phyloP scores from a whole-genome alignment of 2,888 invertebrate genomes.

The Reticulitermes lucifugus region DNA sequence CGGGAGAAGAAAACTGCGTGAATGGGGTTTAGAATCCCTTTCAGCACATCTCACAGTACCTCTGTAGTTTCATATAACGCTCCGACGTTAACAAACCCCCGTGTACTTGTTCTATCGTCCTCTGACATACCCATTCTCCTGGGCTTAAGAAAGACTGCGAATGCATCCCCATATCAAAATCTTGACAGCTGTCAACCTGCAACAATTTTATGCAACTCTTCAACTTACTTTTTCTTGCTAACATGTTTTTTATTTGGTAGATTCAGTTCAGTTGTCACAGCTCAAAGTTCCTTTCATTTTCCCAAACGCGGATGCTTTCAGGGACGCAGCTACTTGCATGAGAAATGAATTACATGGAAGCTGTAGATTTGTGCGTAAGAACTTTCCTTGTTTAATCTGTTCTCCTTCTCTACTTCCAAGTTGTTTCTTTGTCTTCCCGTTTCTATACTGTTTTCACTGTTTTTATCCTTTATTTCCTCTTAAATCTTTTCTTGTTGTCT shows the following conservation, averaged over 20 bases:
- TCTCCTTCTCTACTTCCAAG: too few species aligned
- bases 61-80: slow-evolving; percentile 37
- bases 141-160: slow-evolving; percentile 19
- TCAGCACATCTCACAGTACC: slow-evolving; percentile 14
- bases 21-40: slow-evolving; percentile 25
- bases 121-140: slow-evolving; percentile 35
- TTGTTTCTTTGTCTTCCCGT: not conserved
- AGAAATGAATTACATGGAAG: not conserved
- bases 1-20: not conserved
- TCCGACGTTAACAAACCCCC: slow-evolving; percentile 4
- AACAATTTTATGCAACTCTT: slow-evolving; percentile 49
- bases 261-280: slow-evolving; percentile 22
- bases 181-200: slow-evolving; percentile 50
- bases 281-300: slow-evolving; percentile 3
- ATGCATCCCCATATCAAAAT: slow-evolving; percentile 42
- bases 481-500: too few species aligned
- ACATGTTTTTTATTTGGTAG: slow-evolving; percentile 9
- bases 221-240: slow-evolving; percentile 36
- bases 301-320: not conserved
- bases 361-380: not conserved
- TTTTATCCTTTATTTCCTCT: too few species aligned
- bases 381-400: too few species aligned
- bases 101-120: not conserved
- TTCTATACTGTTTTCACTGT: too few species aligned
- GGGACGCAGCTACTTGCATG: not conserved